Base-by-base conservation (phyloP, 2,888 invertebrate species). In the Diarsia brunnea region DNA sequence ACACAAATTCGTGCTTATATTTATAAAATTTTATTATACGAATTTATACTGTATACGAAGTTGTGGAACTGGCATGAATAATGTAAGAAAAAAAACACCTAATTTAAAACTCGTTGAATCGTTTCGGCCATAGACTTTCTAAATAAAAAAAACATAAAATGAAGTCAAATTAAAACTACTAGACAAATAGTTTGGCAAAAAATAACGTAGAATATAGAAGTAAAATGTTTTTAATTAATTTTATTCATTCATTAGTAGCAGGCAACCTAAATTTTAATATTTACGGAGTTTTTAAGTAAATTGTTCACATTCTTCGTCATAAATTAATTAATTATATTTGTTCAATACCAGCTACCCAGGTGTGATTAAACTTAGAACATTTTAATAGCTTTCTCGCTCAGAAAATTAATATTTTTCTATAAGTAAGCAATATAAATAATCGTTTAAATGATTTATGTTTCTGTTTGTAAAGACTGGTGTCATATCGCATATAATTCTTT, bases 401-500 rank as follows among this genome's bases (percentile, higher is more conserved):
- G 21, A 70, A 74, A 69, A 68, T 63, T 51, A 31, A 45, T 76
- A 55, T 61, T 69, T 77, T 78, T 81, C 74, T 81, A 76, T 74
- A 71, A 24, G 19, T 45, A 1, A n/a, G 24, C 51, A 64, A 51
- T 78, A 73, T 78, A 55, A 73, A 73, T 67, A 68, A 24, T 2
- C 49, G 11, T 68, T 79, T 38, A 71, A 78, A 73, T 84, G 85
- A 87, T 87, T 85, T 81, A 87, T 73, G 75, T 78, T 61, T 60
- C 8, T 79, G 75, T 83, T 78, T 85, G 81, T 64, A 47, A 51
- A 69, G 68, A 69, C 45, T 70, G 79, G 79, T 87, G 79, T 83
- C 81, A 78, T 72, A 63, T 60, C 64, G 68, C 53, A 70, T 80
- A 80, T 75, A 80, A 81, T 78, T 83, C 60, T 43, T 49, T 55